phyloP scores from a whole-genome alignment of 2,888 invertebrate genomes.

The Linnaemya tessellans region DNA sequence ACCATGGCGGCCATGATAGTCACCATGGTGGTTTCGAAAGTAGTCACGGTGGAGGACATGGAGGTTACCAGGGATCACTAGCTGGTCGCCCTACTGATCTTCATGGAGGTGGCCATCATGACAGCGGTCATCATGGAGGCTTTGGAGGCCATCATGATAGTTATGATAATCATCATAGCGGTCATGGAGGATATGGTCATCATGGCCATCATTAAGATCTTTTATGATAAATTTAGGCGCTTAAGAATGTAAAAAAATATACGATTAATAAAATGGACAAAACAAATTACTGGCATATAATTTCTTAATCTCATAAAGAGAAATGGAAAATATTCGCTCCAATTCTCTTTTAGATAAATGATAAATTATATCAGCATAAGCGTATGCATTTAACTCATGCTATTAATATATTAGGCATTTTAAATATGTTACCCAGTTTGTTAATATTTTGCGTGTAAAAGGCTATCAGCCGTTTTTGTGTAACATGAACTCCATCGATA shows the following conservation, averaged over 20 bases:
- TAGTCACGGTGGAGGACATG: constrained; percentile 14
- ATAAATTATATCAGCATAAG: too few relatives aligned
- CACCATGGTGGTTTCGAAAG: constrained; percentile 16
- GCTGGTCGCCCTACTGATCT: not conserved
- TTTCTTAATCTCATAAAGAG: too few relatives aligned
- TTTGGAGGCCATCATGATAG: not conserved
- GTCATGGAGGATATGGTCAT: constrained; percentile 19
- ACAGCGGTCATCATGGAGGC: constrained; percentile 3
- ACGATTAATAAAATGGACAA: not conserved
- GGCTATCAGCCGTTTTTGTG: too few relatives aligned
- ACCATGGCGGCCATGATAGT: constrained; percentile 23
- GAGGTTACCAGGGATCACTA: not conserved
- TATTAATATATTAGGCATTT: too few relatives aligned
- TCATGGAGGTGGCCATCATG: constrained; percentile 1
- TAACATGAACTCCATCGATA: too few relatives aligned
- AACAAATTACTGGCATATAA: not conserved
- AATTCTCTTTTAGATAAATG: too few relatives aligned
- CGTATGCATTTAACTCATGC: too few relatives aligned
- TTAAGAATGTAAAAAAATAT: not conserved
- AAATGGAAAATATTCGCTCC: too few relatives aligned
- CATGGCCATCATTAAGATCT: not conserved
- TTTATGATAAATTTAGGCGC: not conserved
- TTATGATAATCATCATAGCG: constrained; percentile 4
- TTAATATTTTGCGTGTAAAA: too few relatives aligned
- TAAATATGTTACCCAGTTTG: too few relatives aligned